Conservation (phyloP, 2,797 vertebrate species). For the Aldrovandia affinis region DNA sequence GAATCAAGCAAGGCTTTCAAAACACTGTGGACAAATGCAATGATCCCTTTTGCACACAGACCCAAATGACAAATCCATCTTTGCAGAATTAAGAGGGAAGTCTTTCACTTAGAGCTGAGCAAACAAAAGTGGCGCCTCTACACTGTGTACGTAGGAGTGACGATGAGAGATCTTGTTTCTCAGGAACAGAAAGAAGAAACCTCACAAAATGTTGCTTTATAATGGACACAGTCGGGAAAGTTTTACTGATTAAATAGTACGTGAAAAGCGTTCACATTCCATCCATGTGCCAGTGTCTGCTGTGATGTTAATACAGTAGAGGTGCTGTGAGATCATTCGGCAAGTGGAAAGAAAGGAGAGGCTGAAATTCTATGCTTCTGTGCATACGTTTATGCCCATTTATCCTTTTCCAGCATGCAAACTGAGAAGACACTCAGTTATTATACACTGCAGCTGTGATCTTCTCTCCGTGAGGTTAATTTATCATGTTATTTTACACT, state of each 20-base stretch:
- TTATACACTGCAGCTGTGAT: not conserved
- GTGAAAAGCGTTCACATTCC: not conserved
- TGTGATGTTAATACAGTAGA: not conserved
- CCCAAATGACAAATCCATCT: constrained; percentile 40
- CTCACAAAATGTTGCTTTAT: constrained; percentile 21
- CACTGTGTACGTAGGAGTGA: constrained; percentile 35
- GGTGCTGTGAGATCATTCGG: not conserved
- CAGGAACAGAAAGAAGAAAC: constrained; percentile 1
- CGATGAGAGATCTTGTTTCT: constrained; percentile 22
- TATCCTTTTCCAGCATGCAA: not conserved
- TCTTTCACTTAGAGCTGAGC: constrained; percentile 46
- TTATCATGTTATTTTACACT: no score
- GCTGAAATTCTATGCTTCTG: not conserved
- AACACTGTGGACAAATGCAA: not conserved
- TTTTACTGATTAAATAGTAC: not conserved
- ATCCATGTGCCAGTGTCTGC: not conserved
- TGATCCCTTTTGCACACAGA: constrained; percentile 58
- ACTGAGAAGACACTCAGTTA: not conserved
- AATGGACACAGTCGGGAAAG: constrained; percentile 19
- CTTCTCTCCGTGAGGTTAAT: not conserved
- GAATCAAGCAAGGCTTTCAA: not conserved
- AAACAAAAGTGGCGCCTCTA: constrained; percentile 57
- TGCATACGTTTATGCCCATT: not conserved
- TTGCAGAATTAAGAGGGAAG: constrained; percentile 42
- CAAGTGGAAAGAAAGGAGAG: not conserved